Conservation (phyloP, 2,888 invertebrate genomes). For the Lampropteryx suffumata region DNA sequence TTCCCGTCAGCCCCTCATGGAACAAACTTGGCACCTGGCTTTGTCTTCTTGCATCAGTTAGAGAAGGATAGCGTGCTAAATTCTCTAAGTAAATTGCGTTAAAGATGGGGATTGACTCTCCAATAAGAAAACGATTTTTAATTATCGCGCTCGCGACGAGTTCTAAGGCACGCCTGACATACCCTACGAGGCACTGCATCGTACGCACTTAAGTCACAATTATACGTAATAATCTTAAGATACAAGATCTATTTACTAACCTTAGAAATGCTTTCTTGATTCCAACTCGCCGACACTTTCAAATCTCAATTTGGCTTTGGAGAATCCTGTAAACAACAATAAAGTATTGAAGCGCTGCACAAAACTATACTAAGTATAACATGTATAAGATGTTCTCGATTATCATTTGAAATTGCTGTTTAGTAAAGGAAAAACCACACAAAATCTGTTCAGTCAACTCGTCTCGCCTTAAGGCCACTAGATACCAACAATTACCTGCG, state of each 20-base stretch:
- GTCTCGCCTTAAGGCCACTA: conserved; percentile 45
- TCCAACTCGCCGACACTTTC: not conserved
- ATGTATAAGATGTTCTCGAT: too few relatives aligned
- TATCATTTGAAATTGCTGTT: too few relatives aligned
- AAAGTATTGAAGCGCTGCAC: not conserved
- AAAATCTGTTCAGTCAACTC: conserved; percentile 2
- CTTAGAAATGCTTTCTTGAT: not conserved
- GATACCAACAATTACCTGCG: conserved; percentile 48
- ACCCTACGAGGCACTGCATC: too few relatives aligned
- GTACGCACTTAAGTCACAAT: too few relatives aligned
- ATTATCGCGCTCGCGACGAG: not conserved
- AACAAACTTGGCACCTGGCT: not conserved
- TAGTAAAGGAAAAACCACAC: too few relatives aligned
- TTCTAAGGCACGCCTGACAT: too few relatives aligned
- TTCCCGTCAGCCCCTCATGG: conserved; percentile 1
- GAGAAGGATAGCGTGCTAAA: not conserved
- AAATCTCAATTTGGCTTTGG: conserved; percentile 7
- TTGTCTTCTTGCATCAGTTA: not conserved
- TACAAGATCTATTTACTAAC: conserved; percentile 4
- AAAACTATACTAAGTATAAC: too few relatives aligned
- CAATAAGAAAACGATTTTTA: conserved; percentile 9
- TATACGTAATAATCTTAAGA: too few relatives aligned
- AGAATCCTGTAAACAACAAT: conserved; percentile 20
- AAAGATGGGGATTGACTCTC: conserved; percentile 1
- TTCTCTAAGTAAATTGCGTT: not conserved